Evolutionary conservation across 2,113 vertebrate species (phyloP), one percentile per base, ranked within the genome.

Genomic region (Solenodon paradoxus): DNA sequence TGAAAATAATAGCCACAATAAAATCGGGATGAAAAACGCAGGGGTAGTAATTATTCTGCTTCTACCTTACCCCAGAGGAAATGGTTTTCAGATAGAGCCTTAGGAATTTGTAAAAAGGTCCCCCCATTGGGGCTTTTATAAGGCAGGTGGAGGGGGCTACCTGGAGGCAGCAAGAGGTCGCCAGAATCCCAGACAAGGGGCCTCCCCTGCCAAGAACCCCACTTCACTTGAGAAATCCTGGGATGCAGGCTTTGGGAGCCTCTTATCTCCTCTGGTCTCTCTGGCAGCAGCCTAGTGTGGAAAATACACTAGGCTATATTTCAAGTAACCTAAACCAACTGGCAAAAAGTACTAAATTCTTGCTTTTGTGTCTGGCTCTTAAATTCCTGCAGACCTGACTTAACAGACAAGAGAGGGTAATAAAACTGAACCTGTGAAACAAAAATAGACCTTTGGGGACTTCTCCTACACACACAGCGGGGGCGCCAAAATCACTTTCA

Each of bases 1-100:
- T 97, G 98, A 97, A 98, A 98, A 98, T 98, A 98, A 98, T 98
- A 98, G 98, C 97, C 98, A 98, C 98, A 98, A 98, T 98, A 98
- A 98, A 98, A 97, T 35, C 15, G 26, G 97, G 97, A 93, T 97
- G 97, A 96, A 98, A 98, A 98, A 88, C 83, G 90, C 53, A 5
- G 95, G 92, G 93, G 93, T 97, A 97, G 98, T 98, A 98, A 98
- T 98, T 97, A 98, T 95, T 98, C 81, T 89, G 92, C 95, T 97
- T 95, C 96, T 81, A 78, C 93, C 96, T 96, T 96, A 83, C 53
- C 96, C 97, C 2, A 92, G 90, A 98, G 97, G 42, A 81, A 93
- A 97, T 51, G 72, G 93, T 94, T 96, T 95, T 97, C 93, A 93
- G 94, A 96, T 83, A 63, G 82, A 68, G 92, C 32, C 95, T 9